Conservation (phyloP, 2,113 vertebrate species). For the Semnopithecus entellus region DNA sequence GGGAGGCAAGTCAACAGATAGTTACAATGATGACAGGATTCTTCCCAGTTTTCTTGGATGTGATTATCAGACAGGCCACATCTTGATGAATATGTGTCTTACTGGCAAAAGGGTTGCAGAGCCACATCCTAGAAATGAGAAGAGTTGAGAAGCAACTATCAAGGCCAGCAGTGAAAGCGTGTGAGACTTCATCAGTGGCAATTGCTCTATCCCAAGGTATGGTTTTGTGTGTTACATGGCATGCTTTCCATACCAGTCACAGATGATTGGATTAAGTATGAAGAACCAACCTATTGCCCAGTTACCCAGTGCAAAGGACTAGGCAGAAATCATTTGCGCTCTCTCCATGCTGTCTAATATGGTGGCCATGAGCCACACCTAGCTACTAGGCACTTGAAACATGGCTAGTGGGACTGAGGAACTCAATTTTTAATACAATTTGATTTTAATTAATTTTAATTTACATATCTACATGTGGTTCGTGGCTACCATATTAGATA, state of each 20-base stretch:
- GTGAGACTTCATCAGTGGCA: not conserved
- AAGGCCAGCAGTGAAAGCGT: not conserved
- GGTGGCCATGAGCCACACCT: not conserved
- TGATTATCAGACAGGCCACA: not conserved
- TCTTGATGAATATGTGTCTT: not conserved
- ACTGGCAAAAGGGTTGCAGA: not conserved
- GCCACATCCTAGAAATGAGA: not conserved
- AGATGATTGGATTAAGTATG: not conserved
- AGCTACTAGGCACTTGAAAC: not conserved
- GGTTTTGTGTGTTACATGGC: not conserved
- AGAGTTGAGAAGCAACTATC: not conserved
- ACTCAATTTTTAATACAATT: not conserved
- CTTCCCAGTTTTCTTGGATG: not conserved
- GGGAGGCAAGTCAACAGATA: not conserved
- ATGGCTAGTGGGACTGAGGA: not conserved
- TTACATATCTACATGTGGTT: not conserved
- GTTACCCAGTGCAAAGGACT: not conserved
- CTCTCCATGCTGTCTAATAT: accelerated
- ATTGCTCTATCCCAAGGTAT: not conserved
- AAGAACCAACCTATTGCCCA: not conserved
- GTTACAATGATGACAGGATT: not conserved
- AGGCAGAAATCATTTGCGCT: not conserved
- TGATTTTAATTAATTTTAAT: not conserved
- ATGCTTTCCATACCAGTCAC: not conserved
- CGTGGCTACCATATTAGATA: not conserved